Percentiles rank a stretch among this genome's conserved stretches.
phyloP scores from a whole-genome alignment of 2,113 vertebrate species.

The Tretioscincus oriximinensis region DNA sequence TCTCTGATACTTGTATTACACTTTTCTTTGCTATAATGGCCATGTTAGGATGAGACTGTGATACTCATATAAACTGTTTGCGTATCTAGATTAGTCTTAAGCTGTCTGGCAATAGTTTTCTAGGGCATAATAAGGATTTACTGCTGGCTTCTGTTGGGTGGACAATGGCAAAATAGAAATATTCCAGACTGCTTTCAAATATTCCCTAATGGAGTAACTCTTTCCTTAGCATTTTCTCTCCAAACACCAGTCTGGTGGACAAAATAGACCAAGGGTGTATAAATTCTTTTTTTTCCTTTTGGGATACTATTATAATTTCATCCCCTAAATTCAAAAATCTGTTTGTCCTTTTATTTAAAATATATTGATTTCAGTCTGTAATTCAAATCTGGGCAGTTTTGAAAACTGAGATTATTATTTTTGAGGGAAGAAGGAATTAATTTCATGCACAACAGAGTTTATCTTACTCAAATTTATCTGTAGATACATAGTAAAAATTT shows the following conservation, averaged over 20 bases:
- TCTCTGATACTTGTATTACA: too few relatives aligned
- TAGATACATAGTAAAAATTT: constrained; percentile 31
- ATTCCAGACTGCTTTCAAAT: not conserved
- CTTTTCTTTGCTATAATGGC: too few relatives aligned
- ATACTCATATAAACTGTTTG: not conserved
- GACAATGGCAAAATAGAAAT: not conserved
- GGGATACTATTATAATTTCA: constrained; percentile 30
- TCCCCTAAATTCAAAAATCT: constrained; percentile 58
- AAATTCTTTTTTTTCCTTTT: constrained; percentile 21
- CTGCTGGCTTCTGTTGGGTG: not conserved
- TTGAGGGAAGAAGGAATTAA: constrained; percentile 51
- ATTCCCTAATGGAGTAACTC: constrained; percentile 1
- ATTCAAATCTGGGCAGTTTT: constrained; percentile 31
- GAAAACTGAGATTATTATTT: constrained; percentile 46
- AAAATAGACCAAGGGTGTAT: constrained; percentile 7
- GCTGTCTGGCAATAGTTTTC: not conserved
- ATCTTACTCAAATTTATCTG: not conserved
- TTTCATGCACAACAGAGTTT: constrained; percentile 28
- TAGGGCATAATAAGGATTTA: not conserved
- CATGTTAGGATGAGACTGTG: not conserved
- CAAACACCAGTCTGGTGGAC: not conserved
- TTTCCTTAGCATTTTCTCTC: not conserved
- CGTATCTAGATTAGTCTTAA: not conserved
- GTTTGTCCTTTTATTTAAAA: constrained; percentile 56
- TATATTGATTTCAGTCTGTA: constrained; percentile 31